Conservation (phyloP, 1,140 invertebrate genomes). For the Aphidius gifuensis region DNA sequence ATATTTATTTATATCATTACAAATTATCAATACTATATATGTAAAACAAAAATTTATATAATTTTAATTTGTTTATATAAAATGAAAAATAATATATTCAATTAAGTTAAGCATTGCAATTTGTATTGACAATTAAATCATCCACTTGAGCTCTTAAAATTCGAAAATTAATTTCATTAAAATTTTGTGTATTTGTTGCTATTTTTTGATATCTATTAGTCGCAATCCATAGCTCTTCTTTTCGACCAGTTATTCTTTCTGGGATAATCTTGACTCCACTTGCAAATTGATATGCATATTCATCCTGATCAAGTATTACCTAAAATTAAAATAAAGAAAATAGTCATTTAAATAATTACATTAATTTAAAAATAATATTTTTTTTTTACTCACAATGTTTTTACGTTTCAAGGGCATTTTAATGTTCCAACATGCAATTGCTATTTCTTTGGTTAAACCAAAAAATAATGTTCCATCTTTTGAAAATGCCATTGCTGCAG, state of each 20-base stretch:
- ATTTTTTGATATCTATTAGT: slow-evolving; percentile 56
- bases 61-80: too few relatives aligned
- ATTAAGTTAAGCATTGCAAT: slow-evolving; percentile 33
- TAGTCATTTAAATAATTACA: background rate
- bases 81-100: too few relatives aligned
- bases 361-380: background rate
- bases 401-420: slow-evolving; percentile 16
- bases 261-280: slow-evolving; percentile 62
- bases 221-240: slow-evolving; percentile 63
- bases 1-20: too few relatives aligned
- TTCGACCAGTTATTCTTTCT: slow-evolving; percentile 54
- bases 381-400: slow-evolving; percentile 26
- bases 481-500: slow-evolving; percentile 42
- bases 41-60: too few relatives aligned
- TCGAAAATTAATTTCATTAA: slow-evolving; percentile 38
- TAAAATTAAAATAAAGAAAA: slow-evolving; percentile 22
- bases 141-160: slow-evolving; percentile 33
- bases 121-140: slow-evolving; percentile 38
- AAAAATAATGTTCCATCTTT: slow-evolving; percentile 41
- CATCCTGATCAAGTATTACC: slow-evolving; percentile 54
- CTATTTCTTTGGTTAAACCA: slow-evolving; percentile 35
- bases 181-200: slow-evolving; percentile 29
- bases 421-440: slow-evolving; percentile 47
- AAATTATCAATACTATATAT: too few relatives aligned
- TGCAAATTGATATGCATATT: slow-evolving; percentile 60